Percentiles rank a stretch among this genome's conserved stretches.
Conservation (phyloP, 1,140 invertebrate genomes). For the Drosophila ohnishii region DNA sequence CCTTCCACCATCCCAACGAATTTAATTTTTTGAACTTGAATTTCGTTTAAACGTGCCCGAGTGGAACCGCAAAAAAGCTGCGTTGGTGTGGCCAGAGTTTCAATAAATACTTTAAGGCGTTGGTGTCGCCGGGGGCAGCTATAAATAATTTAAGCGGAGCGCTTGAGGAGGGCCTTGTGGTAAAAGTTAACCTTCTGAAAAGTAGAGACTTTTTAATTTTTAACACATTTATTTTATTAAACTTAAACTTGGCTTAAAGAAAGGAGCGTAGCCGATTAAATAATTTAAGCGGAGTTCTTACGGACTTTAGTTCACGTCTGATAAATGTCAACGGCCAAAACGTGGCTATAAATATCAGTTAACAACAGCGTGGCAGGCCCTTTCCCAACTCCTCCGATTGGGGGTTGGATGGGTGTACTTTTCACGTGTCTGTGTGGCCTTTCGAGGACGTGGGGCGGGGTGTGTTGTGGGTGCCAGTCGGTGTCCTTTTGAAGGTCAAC, state of each 20-base stretch:
- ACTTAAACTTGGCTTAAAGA: constrained; percentile 67
- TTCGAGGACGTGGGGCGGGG: constrained; percentile 4
- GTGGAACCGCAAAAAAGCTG: constrained; percentile 15
- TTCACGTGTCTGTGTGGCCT: constrained; percentile 48
- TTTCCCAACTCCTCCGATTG: constrained; percentile 17
- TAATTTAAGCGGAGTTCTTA: constrained; percentile 32
- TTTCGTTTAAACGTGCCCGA: constrained; percentile 53
- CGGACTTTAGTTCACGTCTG: constrained; percentile 31
- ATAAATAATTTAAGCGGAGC: constrained; percentile 38
- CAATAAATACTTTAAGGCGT: constrained; percentile 15
- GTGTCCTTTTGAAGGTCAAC: constrained; percentile 82
- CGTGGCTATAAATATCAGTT: constrained; percentile 67
- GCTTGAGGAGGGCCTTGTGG: constrained; percentile 37
- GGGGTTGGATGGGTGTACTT: constrained; percentile 3
- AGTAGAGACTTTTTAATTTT: not conserved
- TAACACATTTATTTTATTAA: constrained; percentile 37
- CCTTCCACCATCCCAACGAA: constrained; percentile 10
- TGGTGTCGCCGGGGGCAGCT: constrained; percentile 14
- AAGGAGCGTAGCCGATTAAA: too few species aligned
- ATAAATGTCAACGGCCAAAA: constrained; percentile 76
- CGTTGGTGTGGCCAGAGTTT: constrained; percentile 26
- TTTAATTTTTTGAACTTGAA: constrained; percentile 71
- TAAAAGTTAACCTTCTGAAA: not conserved
- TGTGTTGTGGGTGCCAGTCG: constrained; percentile 30
- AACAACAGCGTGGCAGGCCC: constrained; percentile 32